Evolutionary conservation across 2,113 vertebrate genomes (phyloP), one percentile per base, ranked within the genome.

Genomic region (Variabilichromis moorii): DNA sequence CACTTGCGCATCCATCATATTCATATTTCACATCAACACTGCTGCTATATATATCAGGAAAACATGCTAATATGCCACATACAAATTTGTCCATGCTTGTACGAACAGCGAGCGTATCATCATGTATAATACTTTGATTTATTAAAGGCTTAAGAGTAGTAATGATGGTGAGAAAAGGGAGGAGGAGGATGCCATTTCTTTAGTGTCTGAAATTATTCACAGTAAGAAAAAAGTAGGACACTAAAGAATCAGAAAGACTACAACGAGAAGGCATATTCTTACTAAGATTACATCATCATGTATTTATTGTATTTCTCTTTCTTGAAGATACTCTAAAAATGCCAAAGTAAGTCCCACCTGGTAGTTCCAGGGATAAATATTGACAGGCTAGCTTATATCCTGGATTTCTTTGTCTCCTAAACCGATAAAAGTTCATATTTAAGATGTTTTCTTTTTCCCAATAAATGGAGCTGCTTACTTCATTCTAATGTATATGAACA

Each of bases 1-100:
- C 42, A 4, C 45, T 19, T 81, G 81, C 84, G 90, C 93, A 96
- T 96, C 96, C 96, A 96, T 97, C 96, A 95, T 96, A 92, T 96
- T 96, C 96, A 96, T 95, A 90, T 93, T 95, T 89, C 94, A 92
- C 94, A 86, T 95, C 94, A 94, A 91, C 93, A 91, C 89, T 42
- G 68, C 87, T 76, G 90, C 83, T 80, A 40, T 68, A 68, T 68
- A 51, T 61, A 45, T 54, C 26, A 73, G 42, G 17, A 80, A 81
- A 42, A 83, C 83, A 82, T 24, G 79, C 71, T 59, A 82, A 86
- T 91, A 24, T 26, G 51, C 82, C 83, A 76, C 82, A 59, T 37
- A 87, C 71, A 88, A 37, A 89, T 82, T 88, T 87, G 21, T 84
- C 83, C 84, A 73, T 71, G 68, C 81, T 82, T 59, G 61, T 88